Base-by-base conservation (phyloP, 2,888 invertebrate species). In the Limnephilus auricula region DNA sequence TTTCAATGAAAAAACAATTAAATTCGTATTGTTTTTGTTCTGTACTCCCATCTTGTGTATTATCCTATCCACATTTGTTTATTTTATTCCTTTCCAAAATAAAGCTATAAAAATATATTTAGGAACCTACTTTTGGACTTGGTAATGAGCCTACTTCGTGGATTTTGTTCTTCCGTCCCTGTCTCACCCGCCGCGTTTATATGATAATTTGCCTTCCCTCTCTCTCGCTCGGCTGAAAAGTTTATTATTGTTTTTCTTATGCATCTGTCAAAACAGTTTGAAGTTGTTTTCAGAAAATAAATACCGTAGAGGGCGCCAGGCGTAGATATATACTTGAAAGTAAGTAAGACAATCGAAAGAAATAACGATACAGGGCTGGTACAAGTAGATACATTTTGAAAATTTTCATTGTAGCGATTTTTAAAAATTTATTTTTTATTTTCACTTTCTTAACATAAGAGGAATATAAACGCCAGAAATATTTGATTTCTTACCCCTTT, bases 221-320 rank as follows among this genome's bases (percentile, higher is more conserved):
- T 32, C 86, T 32, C 32, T 32, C 65, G 6, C 65, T n/a, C 84
- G 34, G 25, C 40, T 34, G 84, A 40, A 40, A 34, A 50, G 86
- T 50, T 50, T 86, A 18, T 86, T 86, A 65, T 86, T 86, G 65
- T 86, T 86, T 86, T 65, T 86, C 65, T 86, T 86, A 86, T 86
- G 65, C 86, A 86, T 50, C 86, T 86, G 86, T 86, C 50, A 86
- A 86, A 86, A 86, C 65, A 50, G 50, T 86, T 65, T 50, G 18
- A 50, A 86, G 65, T 32, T 50, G 84, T 65, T 40, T 40, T 85
- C n/a, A 30, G 30, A 82, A 82, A 18, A 82, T 37, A 82, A 82
- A 82, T 82, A 82, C 34, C 82, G 82, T 82, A 82, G 82, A 34
- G 34, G 32, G 34, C 32, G 80, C 80, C 34, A 34, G 82, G 34